Evolutionary conservation across 2,113 vertebrate species (phyloP), one percentile per base, ranked within the genome.

Genomic region (Salvator merianae): DNA sequence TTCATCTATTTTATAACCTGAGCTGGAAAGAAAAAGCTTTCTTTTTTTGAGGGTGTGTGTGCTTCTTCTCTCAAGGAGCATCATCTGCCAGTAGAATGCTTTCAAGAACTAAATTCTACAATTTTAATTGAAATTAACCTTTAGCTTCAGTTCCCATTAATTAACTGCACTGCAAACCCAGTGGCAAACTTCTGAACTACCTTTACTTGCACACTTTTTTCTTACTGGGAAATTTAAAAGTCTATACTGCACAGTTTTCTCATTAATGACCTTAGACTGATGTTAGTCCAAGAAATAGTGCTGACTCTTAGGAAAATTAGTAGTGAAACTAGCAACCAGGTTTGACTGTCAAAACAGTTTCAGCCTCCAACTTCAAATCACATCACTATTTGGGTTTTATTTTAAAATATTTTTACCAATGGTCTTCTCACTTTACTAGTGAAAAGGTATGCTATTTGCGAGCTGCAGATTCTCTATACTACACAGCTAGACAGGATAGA

Each of bases 91-190:
- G 28, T 24, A 30, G 82, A 81, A 73, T 20, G 75, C 18, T 65
- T 77, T 74, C 16, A 71, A 65, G 62, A 79, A 71, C 79, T 68
- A 87, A n/a, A 77, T 7, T 72, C 77, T 70, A 76, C 22, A 83
- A 87, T 20, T 70, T 77, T 32, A 69, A 77, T 26, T 63, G 89
- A 84, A 86, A 43, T 18, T 8, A 90, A 82, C 0, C 14, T 79
- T 28, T 50, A 74, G 6, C 63, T 83, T 82, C 62, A 71, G 87
- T 59, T 77, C 34, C 28, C 74, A 28, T 71, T 83, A 88, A 88
- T 82, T 0, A 85, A 47, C 47, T 16, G 16, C 36, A 40, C 3
- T 79, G 22, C 83, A 87, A 91, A 43, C 7, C 38, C 1, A 1
- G 13, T 0, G 69, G 16, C 8, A 68, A 9, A 12, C 8, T 84